Base-by-base conservation (phyloP, 2,888 invertebrate genomes). In the Halictus quadricinctus region DNA sequence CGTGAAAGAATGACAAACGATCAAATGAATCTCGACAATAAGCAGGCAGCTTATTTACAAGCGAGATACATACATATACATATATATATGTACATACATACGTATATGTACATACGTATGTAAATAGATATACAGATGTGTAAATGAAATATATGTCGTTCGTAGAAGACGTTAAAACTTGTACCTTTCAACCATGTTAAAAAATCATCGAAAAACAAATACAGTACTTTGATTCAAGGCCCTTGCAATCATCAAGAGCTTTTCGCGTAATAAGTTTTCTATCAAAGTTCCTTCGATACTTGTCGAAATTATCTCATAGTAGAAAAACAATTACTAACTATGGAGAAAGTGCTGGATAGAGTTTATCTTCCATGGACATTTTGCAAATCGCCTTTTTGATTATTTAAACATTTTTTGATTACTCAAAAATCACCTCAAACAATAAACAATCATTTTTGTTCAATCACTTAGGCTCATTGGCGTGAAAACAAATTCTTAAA, bases 321-420 rank as follows among this genome's bases (percentile, higher is more conserved):
- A 84, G 74, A 78, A 83, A 69, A 80, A 78, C 36, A 36, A 64
- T 69, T 50, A 66, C 54, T 41, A 60, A 21, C 50, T 77, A 48
- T 29, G 54, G 29, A 25, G 60, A 84, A 60, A 80, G 58, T 48
- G 25, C 29, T 25, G 54, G n/a, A 50, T 74, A 75, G 54, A 75
- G 46, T 64, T 66, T 72, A n/a, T 29, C n/a, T 73, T 50, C 66
- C 50, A 66, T 15, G 58, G 58, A 43, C 75, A 78, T n/a, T 7
- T 76, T 84, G 84, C 29, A 54, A 80, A 66, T 78, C 72, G 13
- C 0, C 64, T 41, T 1, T 18, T 41, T 41, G n/a, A 73, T 7
- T n/a, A 8, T 46, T 25, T 13, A 18, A 7, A 29, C 8, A 18
- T 21, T 1, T 69, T 69, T 36, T 66, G 15, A 66, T 66, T 18